phyloP scores from a whole-genome alignment of 2,113 vertebrate genomes.

The Elgaria multicarinata region DNA sequence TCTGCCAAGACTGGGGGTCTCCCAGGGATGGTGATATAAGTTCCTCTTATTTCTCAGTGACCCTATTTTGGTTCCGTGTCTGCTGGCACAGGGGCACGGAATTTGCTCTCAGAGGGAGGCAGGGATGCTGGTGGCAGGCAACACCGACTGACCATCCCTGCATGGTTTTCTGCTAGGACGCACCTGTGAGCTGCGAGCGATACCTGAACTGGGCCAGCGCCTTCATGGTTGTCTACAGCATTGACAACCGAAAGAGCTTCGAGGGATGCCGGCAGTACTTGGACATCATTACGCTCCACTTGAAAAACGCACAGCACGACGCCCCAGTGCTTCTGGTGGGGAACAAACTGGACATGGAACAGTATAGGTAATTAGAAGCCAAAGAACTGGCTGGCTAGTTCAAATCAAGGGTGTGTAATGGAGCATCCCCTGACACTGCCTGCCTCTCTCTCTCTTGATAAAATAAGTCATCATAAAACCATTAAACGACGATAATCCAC shows the following conservation, averaged over 20 bases:
- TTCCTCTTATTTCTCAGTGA: not conserved
- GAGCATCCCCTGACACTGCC: not conserved
- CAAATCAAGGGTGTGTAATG: not conserved
- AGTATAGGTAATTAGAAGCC: constrained; percentile 82
- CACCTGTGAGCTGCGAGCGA: constrained; percentile 86
- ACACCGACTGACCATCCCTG: not conserved
- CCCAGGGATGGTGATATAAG: no score
- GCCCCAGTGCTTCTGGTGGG: constrained; percentile 85
- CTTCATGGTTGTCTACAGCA: constrained; percentile 90
- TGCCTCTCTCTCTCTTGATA: no score
- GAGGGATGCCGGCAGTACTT: constrained; percentile 84
- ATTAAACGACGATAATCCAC: no score
- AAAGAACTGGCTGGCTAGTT: not conserved
- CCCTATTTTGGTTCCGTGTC: not conserved
- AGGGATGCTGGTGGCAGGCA: constrained; percentile 8
- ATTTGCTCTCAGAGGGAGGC: not conserved
- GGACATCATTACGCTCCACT: constrained; percentile 78
- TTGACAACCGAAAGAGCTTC: constrained; percentile 84
- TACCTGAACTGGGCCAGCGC: constrained; percentile 88
- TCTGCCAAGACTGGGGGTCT: no score
- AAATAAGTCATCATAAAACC: no score
- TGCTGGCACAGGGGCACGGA: no score
- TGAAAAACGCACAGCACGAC: constrained; percentile 74
- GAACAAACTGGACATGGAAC: constrained; percentile 95
- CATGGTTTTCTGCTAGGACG: constrained; percentile 72